Conservation (phyloP, 2,113 vertebrate genomes). For the Gambusia holbrooki region DNA sequence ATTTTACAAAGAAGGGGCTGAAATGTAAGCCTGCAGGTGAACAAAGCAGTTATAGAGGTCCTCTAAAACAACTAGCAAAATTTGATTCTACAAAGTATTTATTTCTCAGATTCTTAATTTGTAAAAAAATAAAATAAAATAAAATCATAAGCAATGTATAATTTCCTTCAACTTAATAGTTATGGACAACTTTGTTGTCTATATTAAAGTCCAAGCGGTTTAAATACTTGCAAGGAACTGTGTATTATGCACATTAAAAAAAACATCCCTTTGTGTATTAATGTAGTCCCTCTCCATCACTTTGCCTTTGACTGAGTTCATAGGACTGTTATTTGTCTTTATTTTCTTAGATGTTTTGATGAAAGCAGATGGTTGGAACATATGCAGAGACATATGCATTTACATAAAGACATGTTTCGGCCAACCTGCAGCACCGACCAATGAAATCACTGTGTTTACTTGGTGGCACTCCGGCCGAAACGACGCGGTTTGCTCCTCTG, state of each 20-base stretch:
- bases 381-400: slow-evolving; percentile 76
- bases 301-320: slow-evolving; percentile 9
- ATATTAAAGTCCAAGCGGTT: too few relatives aligned
- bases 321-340: slow-evolving; percentile 33
- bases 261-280: neutral
- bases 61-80: neutral
- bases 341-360: slow-evolving; percentile 45
- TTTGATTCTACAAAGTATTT: neutral
- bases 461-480: slow-evolving; percentile 14
- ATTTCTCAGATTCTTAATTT: neutral
- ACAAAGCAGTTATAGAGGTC: neutral
- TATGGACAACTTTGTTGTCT: too few relatives aligned
- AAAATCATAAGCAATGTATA: too few relatives aligned
- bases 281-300: neutral
- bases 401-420: slow-evolving; percentile 62
- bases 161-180: too few relatives aligned
- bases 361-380: slow-evolving; percentile 78
- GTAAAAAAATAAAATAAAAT: neutral
- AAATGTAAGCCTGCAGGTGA: neutral
- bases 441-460: slow-evolving; percentile 37
- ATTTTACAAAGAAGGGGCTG: neutral
- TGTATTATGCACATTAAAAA: too few relatives aligned
- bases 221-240: too few relatives aligned
- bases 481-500: neutral
- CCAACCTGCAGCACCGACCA: slow-evolving; percentile 17